These are phyloP conservation scores for Sander vitreus DNA, from an alignment of 2,113 vertebrate species.

Conservation along the genomic window DNA sequence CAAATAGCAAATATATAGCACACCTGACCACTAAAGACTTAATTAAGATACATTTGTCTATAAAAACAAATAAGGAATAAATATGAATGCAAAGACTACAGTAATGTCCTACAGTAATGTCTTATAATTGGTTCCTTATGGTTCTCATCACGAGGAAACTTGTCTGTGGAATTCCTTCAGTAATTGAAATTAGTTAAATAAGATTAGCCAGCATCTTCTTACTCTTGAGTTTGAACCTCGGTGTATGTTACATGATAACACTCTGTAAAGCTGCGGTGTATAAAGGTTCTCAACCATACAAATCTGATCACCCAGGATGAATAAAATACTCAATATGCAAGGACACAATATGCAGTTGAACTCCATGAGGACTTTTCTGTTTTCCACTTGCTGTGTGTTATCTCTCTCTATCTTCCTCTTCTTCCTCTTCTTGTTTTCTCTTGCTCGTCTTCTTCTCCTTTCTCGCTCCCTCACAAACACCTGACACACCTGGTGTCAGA, in stretches of 20 bases:
- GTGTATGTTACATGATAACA: neutral
- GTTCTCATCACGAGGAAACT: conserved; percentile 4
- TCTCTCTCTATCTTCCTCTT: neutral
- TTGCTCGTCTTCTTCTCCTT: neutral
- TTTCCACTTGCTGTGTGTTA: neutral
- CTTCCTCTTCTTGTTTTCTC: too few relatives aligned
- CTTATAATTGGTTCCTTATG: neutral
- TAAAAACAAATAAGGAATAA: neutral
- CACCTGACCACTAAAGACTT: neutral
- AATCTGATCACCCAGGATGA: neutral
- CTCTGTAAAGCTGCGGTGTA: neutral
- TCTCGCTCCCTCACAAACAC: conserved; percentile 3
- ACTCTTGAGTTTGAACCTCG: neutral
- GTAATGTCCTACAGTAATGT: too few relatives aligned
- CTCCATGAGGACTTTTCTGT: conserved; percentile 17
- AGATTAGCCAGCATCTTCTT: neutral
- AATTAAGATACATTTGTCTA: neutral
- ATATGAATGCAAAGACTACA: neutral
- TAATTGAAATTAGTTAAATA: conserved; percentile 25
- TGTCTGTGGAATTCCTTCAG: neutral
- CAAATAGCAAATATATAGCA: neutral
- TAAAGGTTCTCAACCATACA: neutral
- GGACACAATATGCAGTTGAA: conserved; percentile 17
- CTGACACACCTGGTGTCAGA: conserved; percentile 40
- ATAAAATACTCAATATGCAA: neutral